These are phyloP conservation scores for Oreotrochilus melanogaster DNA, from an alignment of 2,113 vertebrate species.

Conservation along the genomic window DNA sequence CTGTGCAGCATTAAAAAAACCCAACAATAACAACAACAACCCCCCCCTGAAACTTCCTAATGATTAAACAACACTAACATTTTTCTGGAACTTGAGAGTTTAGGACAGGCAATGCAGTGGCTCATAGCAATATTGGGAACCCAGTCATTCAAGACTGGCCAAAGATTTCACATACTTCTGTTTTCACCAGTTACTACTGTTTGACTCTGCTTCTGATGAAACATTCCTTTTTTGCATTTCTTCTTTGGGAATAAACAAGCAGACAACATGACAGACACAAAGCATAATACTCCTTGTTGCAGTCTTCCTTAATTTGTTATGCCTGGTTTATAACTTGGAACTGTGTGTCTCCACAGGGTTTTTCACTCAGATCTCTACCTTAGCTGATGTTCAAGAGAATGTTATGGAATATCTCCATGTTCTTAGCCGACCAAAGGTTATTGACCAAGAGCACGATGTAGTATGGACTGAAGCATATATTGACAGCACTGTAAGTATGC, in stretches of 20 bases:
- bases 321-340: neutral
- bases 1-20: neutral
- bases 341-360: constrained; percentile 83
- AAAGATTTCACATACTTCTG: neutral
- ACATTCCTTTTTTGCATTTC: neutral
- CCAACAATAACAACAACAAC: too few species aligned
- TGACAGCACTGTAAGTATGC: constrained; percentile 94
- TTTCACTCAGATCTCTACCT: constrained; percentile 97
- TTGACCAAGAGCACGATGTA: constrained; percentile 95
- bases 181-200: neutral
- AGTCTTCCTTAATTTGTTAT: neutral
- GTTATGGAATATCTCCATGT: constrained; percentile 99
- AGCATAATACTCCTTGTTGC: neutral
- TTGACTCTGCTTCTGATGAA: neutral
- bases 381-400: constrained; percentile 98
- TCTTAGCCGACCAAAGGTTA: constrained; percentile 96
- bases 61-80: neutral
- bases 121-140: neutral
- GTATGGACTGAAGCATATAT: constrained; percentile 98
- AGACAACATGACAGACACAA: neutral
- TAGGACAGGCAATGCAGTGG: neutral
- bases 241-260: neutral
- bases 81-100: neutral
- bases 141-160: neutral
- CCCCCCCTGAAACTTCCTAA: neutral